phyloP scores from a whole-genome alignment of 92 coral and sea anemone species.

The Parazoanthus atlanticus region DNA sequence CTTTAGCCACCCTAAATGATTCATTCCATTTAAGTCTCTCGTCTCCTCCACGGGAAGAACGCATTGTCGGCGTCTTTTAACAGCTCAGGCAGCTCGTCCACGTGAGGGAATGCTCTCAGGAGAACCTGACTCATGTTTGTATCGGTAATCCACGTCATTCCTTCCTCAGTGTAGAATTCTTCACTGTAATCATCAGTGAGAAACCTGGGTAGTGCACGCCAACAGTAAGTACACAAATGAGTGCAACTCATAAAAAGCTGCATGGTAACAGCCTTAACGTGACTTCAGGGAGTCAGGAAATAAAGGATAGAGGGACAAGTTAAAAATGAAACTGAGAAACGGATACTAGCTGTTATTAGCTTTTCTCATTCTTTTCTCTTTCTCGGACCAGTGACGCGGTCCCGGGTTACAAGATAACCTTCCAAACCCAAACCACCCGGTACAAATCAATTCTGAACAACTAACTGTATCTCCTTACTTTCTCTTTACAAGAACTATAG shows the following conservation, averaged over 20 bases:
- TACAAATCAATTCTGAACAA: too few species aligned
- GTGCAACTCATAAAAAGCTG: neutral
- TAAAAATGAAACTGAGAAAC: neutral
- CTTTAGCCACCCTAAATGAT: too few species aligned
- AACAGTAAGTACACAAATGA: neutral
- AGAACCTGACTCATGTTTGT: constrained; percentile 67
- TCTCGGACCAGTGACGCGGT: too few species aligned
- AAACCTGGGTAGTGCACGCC: constrained; percentile 49
- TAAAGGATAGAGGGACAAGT: too few species aligned
- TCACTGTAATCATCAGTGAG: constrained; percentile 68
- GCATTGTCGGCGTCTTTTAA: constrained; percentile 65
- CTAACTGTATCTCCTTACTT: too few species aligned
- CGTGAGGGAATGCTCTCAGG: constrained; percentile 64
- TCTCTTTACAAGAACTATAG: too few species aligned
- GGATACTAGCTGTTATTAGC: too few species aligned
- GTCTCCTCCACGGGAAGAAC: constrained; percentile 73
- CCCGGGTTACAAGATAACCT: neutral
- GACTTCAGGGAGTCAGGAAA: too few species aligned
- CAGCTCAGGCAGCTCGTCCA: constrained; percentile 40
- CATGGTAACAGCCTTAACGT: too few species aligned
- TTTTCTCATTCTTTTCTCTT: too few species aligned
- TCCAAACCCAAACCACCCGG: neutral
- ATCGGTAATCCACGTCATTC: constrained; percentile 76
- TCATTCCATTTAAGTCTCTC: neutral
- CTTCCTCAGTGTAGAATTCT: constrained; percentile 67